Conservation (phyloP, 2,113 vertebrate genomes). For the Fregata magnificens region DNA sequence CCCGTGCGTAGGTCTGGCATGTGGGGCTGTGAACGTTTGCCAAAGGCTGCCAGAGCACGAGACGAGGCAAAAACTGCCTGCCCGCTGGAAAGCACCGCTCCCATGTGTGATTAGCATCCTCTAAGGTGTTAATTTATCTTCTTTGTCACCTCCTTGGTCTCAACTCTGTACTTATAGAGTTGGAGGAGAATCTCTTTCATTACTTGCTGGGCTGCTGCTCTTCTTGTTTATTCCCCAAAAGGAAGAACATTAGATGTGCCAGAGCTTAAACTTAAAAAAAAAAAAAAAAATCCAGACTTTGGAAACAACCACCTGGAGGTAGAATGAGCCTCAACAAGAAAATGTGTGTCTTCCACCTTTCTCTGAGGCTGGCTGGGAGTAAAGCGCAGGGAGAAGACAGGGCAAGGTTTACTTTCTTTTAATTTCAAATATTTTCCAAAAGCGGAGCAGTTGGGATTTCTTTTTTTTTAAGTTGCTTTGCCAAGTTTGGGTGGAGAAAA, state of each 20-base stretch:
- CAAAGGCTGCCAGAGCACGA: background rate
- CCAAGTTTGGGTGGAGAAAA: background rate
- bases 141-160: background rate
- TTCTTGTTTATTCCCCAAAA: background rate
- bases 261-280: background rate
- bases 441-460: background rate
- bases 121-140: background rate
- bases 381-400: background rate
- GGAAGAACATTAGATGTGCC: background rate
- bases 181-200: background rate
- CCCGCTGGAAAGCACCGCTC: background rate
- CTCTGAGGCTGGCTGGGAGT: background rate
- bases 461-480: background rate
- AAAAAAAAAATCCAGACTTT: background rate
- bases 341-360: background rate
- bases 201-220: background rate
- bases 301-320: background rate
- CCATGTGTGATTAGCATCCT: background rate
- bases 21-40: background rate
- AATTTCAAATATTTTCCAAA: background rate
- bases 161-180: background rate
- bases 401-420: background rate
- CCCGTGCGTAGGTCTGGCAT: background rate
- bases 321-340: background rate
- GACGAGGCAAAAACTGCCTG: accelerated